Conservation (phyloP, 2,113 vertebrate genomes). For the Tympanuchus pallidicinctus region DNA sequence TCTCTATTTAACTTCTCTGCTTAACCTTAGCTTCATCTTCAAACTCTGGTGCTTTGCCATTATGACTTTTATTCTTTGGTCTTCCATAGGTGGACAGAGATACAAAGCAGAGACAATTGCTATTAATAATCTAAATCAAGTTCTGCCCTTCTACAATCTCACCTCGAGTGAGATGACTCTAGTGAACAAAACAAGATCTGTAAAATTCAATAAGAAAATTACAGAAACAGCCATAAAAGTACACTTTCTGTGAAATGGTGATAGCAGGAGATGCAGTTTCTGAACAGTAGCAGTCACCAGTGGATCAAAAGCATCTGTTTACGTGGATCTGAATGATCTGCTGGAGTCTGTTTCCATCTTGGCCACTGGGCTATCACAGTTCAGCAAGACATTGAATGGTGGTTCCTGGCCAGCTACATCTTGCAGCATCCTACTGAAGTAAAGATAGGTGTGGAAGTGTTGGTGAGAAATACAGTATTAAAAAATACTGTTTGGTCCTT, state of each 20-base stretch:
- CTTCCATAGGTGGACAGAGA: neutral
- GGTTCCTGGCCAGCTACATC: neutral
- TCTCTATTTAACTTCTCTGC: conserved; percentile 44
- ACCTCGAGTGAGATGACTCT: neutral
- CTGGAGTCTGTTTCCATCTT: neutral
- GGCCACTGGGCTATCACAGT: neutral
- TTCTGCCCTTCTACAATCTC: neutral
- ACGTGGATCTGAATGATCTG: neutral
- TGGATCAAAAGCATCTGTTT: neutral
- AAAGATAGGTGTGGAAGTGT: neutral
- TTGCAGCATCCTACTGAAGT: neutral
- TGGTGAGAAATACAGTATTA: neutral
- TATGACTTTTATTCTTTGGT: neutral
- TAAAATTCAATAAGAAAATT: neutral
- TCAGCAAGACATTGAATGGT: neutral
- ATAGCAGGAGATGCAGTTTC: neutral
- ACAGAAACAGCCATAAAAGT: neutral
- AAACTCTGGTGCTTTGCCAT: neutral
- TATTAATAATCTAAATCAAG: conserved; percentile 57
- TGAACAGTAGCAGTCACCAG: neutral
- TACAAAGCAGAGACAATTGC: neutral
- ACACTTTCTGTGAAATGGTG: neutral
- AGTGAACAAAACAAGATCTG: neutral
- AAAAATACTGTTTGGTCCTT: neutral
- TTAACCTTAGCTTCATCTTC: conserved; percentile 40